Percentiles rank a stretch among this genome's conserved stretches.
These are phyloP conservation scores for Peromyscus californicus DNA, from an alignment of 2,113 vertebrate genomes.

Conservation along the genomic window DNA sequence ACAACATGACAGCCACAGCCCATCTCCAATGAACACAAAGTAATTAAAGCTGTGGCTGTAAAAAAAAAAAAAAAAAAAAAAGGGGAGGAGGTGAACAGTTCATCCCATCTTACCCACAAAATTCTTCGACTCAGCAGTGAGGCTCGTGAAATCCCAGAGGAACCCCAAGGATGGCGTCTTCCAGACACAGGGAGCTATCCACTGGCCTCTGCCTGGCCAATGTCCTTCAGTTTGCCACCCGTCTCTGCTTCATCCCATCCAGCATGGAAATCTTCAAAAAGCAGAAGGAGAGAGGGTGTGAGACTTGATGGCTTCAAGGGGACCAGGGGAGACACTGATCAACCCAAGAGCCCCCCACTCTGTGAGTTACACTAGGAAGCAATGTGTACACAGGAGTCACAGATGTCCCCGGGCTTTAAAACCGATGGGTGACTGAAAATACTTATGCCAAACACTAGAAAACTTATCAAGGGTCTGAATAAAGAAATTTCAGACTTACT, in stretches of 20 bases:
- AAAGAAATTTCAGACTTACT: constrained; percentile 45
- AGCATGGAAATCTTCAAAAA: constrained; percentile 57
- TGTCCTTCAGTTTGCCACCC: constrained; percentile 40
- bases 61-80: no score
- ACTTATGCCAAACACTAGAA: constrained; percentile 3
- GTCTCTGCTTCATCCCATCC: constrained; percentile 48
- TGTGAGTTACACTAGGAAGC: neutral
- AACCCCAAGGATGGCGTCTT: constrained; percentile 28
- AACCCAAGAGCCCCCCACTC: neutral
- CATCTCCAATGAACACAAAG: neutral
- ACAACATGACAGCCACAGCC: neutral
- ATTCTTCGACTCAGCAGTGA: neutral
- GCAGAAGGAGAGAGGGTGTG: constrained; percentile 36
- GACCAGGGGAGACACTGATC: constrained; percentile 1
- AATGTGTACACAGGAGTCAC: neutral
- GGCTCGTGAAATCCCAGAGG: constrained; percentile 34
- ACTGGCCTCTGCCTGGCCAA: neutral
- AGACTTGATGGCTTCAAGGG: constrained; percentile 46
- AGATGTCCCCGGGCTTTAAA: constrained; percentile 18
- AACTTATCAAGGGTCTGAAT: neutral
- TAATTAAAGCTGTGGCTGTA: neutral
- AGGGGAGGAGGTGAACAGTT: neutral
- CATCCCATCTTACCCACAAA: constrained; percentile 54
- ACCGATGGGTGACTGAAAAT: neutral
- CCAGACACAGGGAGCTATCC: constrained; percentile 20